Evolutionary conservation across 2,797 vertebrate genomes (phyloP).

Genomic region (Karalla daura): DNA sequence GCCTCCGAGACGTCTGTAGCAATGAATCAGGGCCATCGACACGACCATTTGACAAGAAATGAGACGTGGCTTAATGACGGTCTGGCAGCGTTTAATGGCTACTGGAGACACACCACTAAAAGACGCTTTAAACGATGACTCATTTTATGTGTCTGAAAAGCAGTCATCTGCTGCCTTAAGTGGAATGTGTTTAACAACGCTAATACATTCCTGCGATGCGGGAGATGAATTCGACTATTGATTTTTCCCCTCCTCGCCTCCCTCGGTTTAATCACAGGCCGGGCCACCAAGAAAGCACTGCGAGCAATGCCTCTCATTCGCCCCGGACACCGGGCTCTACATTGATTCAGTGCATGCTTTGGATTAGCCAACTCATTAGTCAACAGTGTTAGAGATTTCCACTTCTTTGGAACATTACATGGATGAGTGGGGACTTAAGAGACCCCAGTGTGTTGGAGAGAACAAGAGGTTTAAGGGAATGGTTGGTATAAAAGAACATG

Average conservation of each 20-base stretch:
- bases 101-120: constrained; percentile 65
- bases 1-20: constrained; percentile 35
- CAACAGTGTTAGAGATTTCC: constrained; percentile 48
- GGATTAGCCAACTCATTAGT: constrained; percentile 66
- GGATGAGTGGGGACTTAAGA: constrained; percentile 12
- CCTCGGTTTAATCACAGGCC: constrained; percentile 59
- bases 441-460: neutral
- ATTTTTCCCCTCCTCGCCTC: constrained; percentile 51
- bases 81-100: constrained; percentile 70
- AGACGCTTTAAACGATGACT: constrained; percentile 67
- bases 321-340: constrained; percentile 34
- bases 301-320: constrained; percentile 44
- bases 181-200: constrained; percentile 70
- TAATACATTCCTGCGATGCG: constrained; percentile 67
- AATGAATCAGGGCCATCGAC: constrained; percentile 62
- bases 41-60: constrained; percentile 67
- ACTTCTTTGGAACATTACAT: constrained; percentile 37
- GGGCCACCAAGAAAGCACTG: constrained; percentile 30
- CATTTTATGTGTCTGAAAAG: constrained; percentile 70
- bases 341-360: constrained; percentile 52
- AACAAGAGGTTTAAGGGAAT: constrained; percentile 4
- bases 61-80: constrained; percentile 68
- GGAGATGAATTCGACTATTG: constrained; percentile 73
- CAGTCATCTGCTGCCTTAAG: constrained; percentile 64
- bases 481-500: neutral